These are phyloP conservation scores for Ormyrus thymus DNA, from an alignment of 2,888 invertebrate genomes.

Conservation along the genomic window DNA sequence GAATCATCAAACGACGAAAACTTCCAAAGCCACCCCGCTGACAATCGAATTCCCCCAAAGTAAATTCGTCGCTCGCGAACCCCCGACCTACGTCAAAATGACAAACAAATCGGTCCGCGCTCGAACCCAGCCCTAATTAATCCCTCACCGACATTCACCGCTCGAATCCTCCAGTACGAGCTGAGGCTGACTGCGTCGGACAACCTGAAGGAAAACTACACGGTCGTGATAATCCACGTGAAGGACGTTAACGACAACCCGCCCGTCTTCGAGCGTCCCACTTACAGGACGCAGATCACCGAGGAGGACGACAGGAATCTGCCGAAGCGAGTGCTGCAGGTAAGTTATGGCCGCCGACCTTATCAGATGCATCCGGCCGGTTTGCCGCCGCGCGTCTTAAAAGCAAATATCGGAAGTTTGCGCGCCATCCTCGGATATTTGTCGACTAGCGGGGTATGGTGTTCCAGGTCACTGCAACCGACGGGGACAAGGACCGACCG, in stretches of 20 bases:
- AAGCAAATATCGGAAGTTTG: constrained; percentile 42
- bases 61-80: too few relatives aligned
- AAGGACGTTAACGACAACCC: constrained; percentile 99
- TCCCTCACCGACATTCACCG: too few relatives aligned
- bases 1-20: too few relatives aligned
- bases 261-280: constrained; percentile 95
- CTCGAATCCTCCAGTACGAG: constrained; percentile 83
- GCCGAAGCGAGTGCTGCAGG: constrained; percentile 95
- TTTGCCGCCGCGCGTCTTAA: not conserved
- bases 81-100: too few relatives aligned
- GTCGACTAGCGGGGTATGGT: constrained; percentile 20
- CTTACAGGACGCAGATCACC: constrained; percentile 95
- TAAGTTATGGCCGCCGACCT: constrained; percentile 55
- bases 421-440: constrained; percentile 5
- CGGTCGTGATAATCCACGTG: constrained; percentile 96
- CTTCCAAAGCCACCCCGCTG: too few relatives aligned
- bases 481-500: constrained; percentile 95
- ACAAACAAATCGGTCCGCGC: too few relatives aligned
- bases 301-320: constrained; percentile 96
- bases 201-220: constrained; percentile 97
- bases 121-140: too few relatives aligned
- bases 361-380: not conserved
- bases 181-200: constrained; percentile 95
- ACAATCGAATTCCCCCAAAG: too few relatives aligned
- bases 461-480: constrained; percentile 93